phyloP scores from a whole-genome alignment of 2,888 invertebrate genomes.

The Tachina fera region DNA sequence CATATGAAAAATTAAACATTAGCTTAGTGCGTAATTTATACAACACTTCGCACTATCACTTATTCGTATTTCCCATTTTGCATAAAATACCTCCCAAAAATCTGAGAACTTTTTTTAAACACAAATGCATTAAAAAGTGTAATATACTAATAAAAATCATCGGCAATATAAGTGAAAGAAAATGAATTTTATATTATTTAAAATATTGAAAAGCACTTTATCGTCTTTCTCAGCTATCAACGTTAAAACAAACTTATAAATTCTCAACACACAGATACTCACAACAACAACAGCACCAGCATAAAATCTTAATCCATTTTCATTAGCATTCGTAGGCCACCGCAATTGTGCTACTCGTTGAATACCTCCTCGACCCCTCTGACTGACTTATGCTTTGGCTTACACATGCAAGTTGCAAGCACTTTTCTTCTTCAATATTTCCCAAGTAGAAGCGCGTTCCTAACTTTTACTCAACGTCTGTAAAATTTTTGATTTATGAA shows the following conservation, averaged over 20 bases:
- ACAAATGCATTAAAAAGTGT: constrained; percentile 9
- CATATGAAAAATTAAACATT: too few relatives aligned
- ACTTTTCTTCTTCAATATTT: constrained; percentile 14
- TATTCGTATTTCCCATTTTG: not conserved
- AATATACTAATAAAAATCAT: constrained; percentile 11
- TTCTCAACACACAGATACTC: not conserved
- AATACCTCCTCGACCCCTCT: not conserved
- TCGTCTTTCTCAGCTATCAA: constrained; percentile 36
- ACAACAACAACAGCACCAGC: not conserved
- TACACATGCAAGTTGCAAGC: constrained; percentile 18
- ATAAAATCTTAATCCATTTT: constrained; percentile 19
- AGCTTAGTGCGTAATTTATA: too few relatives aligned
- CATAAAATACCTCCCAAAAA: constrained; percentile 29
- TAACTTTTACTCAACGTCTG: constrained; percentile 52
- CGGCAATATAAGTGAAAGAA: constrained; percentile 36
- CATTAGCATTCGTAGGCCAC: constrained; percentile 16
- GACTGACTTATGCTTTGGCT: constrained; percentile 11
- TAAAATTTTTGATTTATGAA: constrained; percentile 64
- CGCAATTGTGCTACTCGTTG: not conserved
- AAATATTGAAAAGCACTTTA: constrained; percentile 1
- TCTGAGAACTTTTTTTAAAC: not conserved
- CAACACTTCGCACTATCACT: not conserved
- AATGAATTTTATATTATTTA: constrained; percentile 23
- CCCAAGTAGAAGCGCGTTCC: not conserved
- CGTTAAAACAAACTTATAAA: constrained; percentile 61